Conservation (phyloP, 2,113 vertebrate species). For the Arvicanthis niloticus region DNA sequence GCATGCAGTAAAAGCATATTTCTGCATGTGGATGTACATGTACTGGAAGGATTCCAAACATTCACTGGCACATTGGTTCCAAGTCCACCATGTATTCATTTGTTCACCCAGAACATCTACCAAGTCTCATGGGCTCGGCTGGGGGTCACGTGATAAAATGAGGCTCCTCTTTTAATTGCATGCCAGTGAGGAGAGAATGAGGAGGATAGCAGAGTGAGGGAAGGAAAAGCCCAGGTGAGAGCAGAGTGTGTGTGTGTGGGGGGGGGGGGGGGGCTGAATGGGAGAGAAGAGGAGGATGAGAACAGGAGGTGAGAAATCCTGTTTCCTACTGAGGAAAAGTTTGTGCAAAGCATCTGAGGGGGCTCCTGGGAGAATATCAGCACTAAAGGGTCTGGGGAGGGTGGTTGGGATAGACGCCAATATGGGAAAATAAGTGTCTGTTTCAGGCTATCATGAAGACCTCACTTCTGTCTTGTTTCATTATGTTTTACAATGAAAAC, state of each 20-base stretch:
- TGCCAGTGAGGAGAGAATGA: neutral
- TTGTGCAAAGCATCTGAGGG: neutral
- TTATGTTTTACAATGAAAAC: neutral
- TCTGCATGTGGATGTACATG: neutral
- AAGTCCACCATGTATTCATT: neutral
- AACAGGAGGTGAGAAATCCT: neutral
- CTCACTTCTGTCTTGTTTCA: neutral
- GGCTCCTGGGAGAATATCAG: neutral
- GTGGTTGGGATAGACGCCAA: neutral
- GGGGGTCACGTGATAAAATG: neutral
- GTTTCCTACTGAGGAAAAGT: too few relatives aligned
- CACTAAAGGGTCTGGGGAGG: neutral
- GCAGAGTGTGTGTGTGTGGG: neutral
- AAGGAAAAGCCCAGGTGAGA: neutral
- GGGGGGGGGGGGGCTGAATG: neutral
- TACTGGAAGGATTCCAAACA: neutral
- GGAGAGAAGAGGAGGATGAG: neutral
- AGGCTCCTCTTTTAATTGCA: neutral
- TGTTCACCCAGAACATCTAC: neutral
- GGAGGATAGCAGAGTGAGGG: neutral
- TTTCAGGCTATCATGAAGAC: neutral
- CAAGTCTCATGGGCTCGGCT: too few relatives aligned
- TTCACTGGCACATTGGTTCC: neutral
- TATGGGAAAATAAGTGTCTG: neutral
- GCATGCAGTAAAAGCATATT: neutral